Conservation (phyloP, 2,797 vertebrate species). For the Darevskia mixta region DNA sequence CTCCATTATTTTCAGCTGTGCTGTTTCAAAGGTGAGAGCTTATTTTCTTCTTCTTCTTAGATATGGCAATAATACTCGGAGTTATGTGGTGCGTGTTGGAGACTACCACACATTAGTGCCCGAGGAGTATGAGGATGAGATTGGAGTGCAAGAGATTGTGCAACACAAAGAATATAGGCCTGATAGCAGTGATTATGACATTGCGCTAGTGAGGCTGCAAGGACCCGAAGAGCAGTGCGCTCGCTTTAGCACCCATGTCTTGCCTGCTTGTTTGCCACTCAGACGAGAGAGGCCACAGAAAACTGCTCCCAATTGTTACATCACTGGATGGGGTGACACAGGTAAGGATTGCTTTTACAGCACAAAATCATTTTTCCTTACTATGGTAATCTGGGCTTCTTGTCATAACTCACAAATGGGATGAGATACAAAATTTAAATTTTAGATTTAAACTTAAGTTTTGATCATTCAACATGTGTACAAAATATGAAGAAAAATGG, state of each 20-base stretch:
- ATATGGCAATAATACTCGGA: constrained; percentile 91
- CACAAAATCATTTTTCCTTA: not conserved
- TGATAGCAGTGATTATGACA: constrained; percentile 91
- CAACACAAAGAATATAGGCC: constrained; percentile 87
- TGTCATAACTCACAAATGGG: too few species aligned
- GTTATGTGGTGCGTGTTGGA: constrained; percentile 91
- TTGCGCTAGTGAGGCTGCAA: constrained; percentile 89
- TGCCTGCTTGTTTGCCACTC: constrained; percentile 91
- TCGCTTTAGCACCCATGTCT: constrained; percentile 87
- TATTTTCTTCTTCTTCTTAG: constrained; percentile 72
- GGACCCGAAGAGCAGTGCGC: constrained; percentile 85
- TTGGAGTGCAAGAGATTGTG: constrained; percentile 87
- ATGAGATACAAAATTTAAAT: too few species aligned
- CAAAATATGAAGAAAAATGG: too few species aligned
- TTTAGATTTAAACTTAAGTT: too few species aligned
- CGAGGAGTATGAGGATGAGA: constrained; percentile 93
- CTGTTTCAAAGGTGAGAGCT: not conserved
- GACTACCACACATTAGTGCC: constrained; percentile 95
- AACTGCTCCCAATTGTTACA: constrained; percentile 89
- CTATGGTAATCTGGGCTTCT: not conserved
- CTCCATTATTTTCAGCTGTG: not conserved
- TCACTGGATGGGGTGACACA: constrained; percentile 98
- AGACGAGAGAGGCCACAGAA: constrained; percentile 89
- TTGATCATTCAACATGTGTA: too few species aligned
- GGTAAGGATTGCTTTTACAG: constrained; percentile 77